Evolutionary conservation across 1,140 invertebrate genomes (phyloP).

Genomic region (Cecropterus lyciades): DNA sequence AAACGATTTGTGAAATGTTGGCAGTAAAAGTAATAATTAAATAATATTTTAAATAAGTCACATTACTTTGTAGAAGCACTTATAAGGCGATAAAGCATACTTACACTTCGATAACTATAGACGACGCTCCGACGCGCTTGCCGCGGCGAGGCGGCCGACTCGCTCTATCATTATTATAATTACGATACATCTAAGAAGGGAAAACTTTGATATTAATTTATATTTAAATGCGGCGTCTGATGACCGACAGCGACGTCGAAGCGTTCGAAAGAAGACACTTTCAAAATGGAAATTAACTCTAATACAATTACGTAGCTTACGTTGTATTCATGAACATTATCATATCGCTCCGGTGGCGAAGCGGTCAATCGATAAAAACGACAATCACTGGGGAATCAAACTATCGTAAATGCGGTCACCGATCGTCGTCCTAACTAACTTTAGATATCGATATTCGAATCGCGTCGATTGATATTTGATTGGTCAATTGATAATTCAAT

Average conservation of each 20-base stretch:
- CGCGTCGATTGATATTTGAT: constrained; percentile 59
- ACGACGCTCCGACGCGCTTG: constrained; percentile 46
- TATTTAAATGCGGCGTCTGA: constrained; percentile 54
- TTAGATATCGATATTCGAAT: constrained; percentile 55
- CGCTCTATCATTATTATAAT: constrained; percentile 47
- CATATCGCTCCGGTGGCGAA: constrained; percentile 41
- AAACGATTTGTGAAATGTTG: constrained; percentile 75
- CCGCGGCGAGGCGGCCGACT: too few species aligned
- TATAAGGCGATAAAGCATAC: constrained; percentile 77
- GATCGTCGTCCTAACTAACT: constrained; percentile 44
- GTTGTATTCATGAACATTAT: constrained; percentile 44
- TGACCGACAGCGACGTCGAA: constrained; percentile 50
- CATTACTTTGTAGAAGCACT: constrained; percentile 73
- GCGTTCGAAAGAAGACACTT: constrained; percentile 60
- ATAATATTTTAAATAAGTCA: constrained; percentile 52
- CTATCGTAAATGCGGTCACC: constrained; percentile 72
- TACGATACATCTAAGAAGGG: constrained; percentile 59
- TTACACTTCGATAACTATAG: constrained; percentile 61
- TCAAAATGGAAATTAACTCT: constrained; percentile 68
- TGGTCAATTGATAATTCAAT: constrained; percentile 68
- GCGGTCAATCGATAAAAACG: constrained; percentile 54
- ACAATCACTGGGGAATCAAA: constrained; percentile 58
- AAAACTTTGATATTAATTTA: constrained; percentile 56
- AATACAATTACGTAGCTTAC: constrained; percentile 68
- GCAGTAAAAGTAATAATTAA: constrained; percentile 74